Evolutionary conservation across 2,797 vertebrate genomes (phyloP).

Genomic region (Tragelaphus oryx): DNA sequence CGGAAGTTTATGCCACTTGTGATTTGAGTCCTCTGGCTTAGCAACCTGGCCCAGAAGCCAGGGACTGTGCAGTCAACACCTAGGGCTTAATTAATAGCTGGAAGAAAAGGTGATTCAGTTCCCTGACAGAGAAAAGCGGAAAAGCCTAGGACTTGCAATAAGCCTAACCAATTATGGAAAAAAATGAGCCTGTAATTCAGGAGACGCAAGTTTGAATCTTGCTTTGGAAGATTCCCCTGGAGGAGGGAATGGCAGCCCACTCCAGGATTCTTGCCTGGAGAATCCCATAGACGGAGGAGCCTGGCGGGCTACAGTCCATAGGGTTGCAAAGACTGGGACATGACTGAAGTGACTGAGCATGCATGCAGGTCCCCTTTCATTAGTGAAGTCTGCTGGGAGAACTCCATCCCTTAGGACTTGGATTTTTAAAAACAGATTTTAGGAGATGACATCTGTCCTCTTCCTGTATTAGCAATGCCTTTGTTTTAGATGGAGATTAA

Average conservation of each 20-base stretch:
- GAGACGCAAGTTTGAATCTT: background rate
- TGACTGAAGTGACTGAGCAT: background rate
- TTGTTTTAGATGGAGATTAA: background rate
- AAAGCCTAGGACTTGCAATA: background rate
- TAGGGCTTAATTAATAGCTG: background rate
- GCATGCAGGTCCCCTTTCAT: background rate
- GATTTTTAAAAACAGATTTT: background rate
- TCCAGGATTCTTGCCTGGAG: background rate
- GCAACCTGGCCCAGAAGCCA: background rate
- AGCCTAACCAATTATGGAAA: background rate
- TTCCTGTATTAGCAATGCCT: background rate
- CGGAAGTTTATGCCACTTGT: background rate
- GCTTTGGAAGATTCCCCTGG: background rate
- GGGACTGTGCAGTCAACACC: background rate
- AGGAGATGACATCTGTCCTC: background rate
- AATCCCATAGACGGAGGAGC: background rate
- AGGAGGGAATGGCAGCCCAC: background rate
- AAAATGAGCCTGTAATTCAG: background rate
- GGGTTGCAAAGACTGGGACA: background rate
- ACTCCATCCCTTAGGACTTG: background rate
- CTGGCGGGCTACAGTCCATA: background rate
- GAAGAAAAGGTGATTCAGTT: background rate
- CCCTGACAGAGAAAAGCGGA: background rate
- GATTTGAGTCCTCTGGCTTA: background rate
- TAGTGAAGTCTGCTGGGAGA: background rate